These are phyloP conservation scores for Zaprionus ghesquierei DNA, from an alignment of 1,140 invertebrate genomes.

Conservation along the genomic window DNA sequence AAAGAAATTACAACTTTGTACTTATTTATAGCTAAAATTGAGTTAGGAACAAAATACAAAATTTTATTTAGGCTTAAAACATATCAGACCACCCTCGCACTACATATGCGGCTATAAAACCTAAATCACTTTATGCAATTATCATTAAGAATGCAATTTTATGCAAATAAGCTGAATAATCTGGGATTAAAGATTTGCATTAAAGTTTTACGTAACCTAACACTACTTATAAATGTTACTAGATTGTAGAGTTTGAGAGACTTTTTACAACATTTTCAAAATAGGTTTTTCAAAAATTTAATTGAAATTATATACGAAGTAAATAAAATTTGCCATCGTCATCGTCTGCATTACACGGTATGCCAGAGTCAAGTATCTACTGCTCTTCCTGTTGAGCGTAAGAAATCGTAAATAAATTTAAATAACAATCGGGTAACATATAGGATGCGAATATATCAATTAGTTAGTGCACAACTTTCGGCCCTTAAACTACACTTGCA, in stretches of 20 bases:
- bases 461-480: not conserved
- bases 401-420: not conserved
- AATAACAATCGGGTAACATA: not conserved
- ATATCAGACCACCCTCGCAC: too few relatives aligned
- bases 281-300: too few relatives aligned
- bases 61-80: too few relatives aligned
- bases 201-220: not conserved
- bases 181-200: not conserved
- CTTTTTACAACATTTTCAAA: too few relatives aligned
- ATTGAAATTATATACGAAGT: too few relatives aligned
- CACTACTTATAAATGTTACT: not conserved
- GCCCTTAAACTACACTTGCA: not conserved
- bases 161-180: not conserved
- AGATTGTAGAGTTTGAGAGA: not conserved
- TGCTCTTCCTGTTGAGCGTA: not conserved
- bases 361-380: not conserved
- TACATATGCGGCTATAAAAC: too few relatives aligned
- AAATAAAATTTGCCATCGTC: too few relatives aligned
- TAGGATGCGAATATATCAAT: not conserved
- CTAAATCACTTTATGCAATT: not conserved
- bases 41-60: too few relatives aligned
- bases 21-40: too few relatives aligned
- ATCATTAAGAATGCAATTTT: not conserved
- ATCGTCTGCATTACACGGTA: not conserved
- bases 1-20: too few relatives aligned